Conservation (phyloP, 2,888 invertebrate species). For the Keiferia lycopersicella region DNA sequence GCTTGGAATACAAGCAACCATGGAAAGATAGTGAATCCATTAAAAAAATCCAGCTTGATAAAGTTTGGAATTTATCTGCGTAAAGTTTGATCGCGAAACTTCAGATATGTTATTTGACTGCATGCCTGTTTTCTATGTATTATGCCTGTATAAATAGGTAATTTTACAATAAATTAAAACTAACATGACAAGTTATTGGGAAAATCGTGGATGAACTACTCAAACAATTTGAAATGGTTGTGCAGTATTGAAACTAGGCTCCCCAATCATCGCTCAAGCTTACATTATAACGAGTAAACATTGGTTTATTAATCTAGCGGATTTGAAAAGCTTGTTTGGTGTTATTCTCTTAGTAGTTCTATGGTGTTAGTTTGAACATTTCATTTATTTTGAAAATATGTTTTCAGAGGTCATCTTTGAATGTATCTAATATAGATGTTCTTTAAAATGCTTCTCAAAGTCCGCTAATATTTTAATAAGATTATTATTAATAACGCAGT, state of each 20-base stretch:
- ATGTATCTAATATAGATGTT: background rate
- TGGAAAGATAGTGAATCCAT: no score
- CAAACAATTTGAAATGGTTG: background rate
- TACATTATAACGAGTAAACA: conserved; percentile 61
- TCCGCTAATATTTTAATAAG: conserved; percentile 34
- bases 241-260: no score
- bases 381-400: background rate
- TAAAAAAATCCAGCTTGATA: no score
- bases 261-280: conserved; percentile 38
- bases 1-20: no score
- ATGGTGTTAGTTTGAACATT: background rate
- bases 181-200: no score
- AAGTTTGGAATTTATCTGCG: no score
- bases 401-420: background rate
- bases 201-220: background rate
- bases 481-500: conserved; percentile 63
- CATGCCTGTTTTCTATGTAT: no score
- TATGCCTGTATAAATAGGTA: no score
- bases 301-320: conserved; percentile 43
- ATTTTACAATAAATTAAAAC: no score
- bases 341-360: no score
- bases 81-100: no score
- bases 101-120: no score
- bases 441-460: background rate
- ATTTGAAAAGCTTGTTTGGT: conserved; percentile 10